Base-by-base conservation (phyloP, 2,888 invertebrate genomes). In the Drosophila anomalipes region DNA sequence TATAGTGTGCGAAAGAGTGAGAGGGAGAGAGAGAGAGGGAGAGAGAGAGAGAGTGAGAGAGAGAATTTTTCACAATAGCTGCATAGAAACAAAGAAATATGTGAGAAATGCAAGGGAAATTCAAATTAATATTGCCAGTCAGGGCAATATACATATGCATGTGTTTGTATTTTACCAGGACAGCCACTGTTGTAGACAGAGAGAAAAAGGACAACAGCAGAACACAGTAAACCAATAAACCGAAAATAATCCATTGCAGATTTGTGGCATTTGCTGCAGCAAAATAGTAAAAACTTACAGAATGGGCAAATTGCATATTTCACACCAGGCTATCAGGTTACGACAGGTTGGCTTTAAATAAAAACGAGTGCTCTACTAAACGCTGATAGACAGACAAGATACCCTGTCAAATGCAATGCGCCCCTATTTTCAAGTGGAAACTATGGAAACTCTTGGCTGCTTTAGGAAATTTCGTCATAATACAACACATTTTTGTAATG, bases 61-160 rank as follows among this genome's bases (percentile, higher is more conserved):
- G 7, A 7, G 56, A 57, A 12, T 16, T 39, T 7, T 7, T 14
- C 39, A 39, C 30, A 57, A 41, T 30, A 30, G 30, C 57, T 57
- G 41, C 57, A 39, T 9, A 16, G 16, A 58, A 32, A 32, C 22
- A 28, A 4, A 4, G 28, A 28, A 28, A 28, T 41, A 44, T 44
- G 58, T 44, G 22, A 32, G 41, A 32, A 44, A 41, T 10, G 32
- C 32, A 4, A 44, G 32, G 6, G 41, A 58, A 58, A 44, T 58
- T 16, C 14, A 58, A 44, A 32, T 44, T 6, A 58, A 44, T 58
- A 58, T 58, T 14, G 22, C 12, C 44, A 44, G 44, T 14, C 44
- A 1, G 3, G 12, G 6, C 44, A 22, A 14, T 44, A 44, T 44
- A 22, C 5, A 41, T n/a, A 22, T 41, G 41, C 4, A 41, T 41